Evolutionary conservation across 92 coral and sea anemone species (phyloP), one percentile per base, ranked within the genome.

Genomic region (Parazoanthus atlanticus): DNA sequence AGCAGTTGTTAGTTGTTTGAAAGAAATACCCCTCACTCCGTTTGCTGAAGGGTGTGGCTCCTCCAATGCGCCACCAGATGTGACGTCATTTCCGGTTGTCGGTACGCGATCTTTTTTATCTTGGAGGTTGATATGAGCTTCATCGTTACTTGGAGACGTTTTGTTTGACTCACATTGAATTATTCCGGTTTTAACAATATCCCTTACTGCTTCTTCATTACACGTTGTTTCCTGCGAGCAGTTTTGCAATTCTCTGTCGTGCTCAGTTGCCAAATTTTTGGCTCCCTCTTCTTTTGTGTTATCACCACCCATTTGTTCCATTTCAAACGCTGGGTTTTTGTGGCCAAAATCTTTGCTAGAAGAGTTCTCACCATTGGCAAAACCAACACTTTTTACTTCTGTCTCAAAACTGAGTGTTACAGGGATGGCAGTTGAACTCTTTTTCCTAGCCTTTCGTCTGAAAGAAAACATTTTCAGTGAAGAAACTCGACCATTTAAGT

Each of bases 311-410:
- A 64, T 25, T 65, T 17, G 25, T 38, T 82, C 86, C 86, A 82
- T 72, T 84, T 84, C 87, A 46, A 84, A 84, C 28, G 87, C 87
- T 11, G 29, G 31, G 41, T 84, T 84, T 71, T 84, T 49, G 40
- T 65, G 78, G 67, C 87, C 78, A 41, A 6, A 40, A 26, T 70
- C 40, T 28, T 84, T 69, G 31, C 29, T 28, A 0, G 64, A 69
- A 30, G 47, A 70, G 0, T 41, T 46, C 13, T 30, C 16, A 32
- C 17, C 16, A 28, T 7, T 70, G 36, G 78, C 17, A 9, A 21
- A 23, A 32, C 49, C 64, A 31, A 28, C 52, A 1, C 13, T 8
- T 26, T 23, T 8, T 16, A 36, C 64, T 32, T 84, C 65, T 70
- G 49, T 69, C 40, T 84, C 65, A 28, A 16, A 3, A 38, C 43